These are phyloP conservation scores for Halictus ligatus DNA, from an alignment of 2,888 invertebrate genomes.

Conservation along the genomic window DNA sequence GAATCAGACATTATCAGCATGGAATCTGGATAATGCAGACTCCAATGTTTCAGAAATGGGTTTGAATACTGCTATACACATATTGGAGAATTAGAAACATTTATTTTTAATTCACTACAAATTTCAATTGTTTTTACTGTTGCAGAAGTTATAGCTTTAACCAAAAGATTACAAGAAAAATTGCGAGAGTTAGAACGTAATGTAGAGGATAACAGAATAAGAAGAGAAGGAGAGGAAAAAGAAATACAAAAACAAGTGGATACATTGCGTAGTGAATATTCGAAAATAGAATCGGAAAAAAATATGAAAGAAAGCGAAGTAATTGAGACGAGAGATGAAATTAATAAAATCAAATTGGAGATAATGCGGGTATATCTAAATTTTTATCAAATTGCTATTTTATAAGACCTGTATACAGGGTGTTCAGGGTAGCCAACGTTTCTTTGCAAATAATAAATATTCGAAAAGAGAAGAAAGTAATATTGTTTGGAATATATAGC, in stretches of 20 bases:
- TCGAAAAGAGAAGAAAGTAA: background rate
- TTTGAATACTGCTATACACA: constrained; percentile 39
- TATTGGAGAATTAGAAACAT: background rate
- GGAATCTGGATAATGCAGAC: constrained; percentile 73
- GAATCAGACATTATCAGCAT: constrained; percentile 77
- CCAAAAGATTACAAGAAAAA: constrained; percentile 71
- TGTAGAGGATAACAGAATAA: constrained; percentile 74
- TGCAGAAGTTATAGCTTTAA: constrained; percentile 69
- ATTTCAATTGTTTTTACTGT: constrained; percentile 25
- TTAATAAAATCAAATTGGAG: constrained; percentile 86
- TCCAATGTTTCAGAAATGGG: constrained; percentile 73
- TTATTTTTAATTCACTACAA: background rate
- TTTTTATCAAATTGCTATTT: background rate
- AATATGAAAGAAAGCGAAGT: constrained; percentile 87
- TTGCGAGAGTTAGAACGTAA: constrained; percentile 73
- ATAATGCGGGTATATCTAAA: constrained; percentile 85
- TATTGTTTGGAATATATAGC: no score
- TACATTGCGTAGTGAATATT: constrained; percentile 85
- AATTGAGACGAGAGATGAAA: constrained; percentile 86
- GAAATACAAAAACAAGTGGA: constrained; percentile 87
- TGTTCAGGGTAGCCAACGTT: no score
- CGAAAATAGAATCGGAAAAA: constrained; percentile 89
- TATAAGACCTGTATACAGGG: background rate
- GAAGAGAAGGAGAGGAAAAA: constrained; percentile 85
- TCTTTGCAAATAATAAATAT: background rate